phyloP scores from a whole-genome alignment of 1,140 invertebrate genomes.

The Glossosoma conforme region DNA sequence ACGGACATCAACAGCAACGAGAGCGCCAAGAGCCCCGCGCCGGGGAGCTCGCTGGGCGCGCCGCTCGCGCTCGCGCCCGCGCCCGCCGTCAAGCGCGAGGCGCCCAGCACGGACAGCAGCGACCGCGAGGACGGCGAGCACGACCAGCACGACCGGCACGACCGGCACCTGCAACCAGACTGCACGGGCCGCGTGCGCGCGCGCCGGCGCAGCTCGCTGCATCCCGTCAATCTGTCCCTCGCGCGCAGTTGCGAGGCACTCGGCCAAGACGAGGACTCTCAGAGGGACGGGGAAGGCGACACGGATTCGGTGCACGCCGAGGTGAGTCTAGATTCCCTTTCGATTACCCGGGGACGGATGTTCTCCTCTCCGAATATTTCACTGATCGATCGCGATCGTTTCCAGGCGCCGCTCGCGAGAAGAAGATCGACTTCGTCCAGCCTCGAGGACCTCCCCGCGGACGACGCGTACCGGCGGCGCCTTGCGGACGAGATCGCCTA shows the following conservation, averaged over 20 bases:
- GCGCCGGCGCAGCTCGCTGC: constrained; percentile 50
- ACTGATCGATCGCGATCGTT: background rate
- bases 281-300: too few relatives aligned
- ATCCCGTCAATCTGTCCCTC: constrained; percentile 73
- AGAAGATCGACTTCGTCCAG: constrained; percentile 49
- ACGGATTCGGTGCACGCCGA: too few relatives aligned
- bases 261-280: background rate
- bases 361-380: too few relatives aligned
- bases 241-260: constrained; percentile 42
- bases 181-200: constrained; percentile 52
- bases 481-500: constrained; percentile 51
- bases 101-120: constrained; percentile 50
- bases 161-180: too few relatives aligned
- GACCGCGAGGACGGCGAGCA: constrained; percentile 45
- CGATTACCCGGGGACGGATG: too few relatives aligned
- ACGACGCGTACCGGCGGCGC: constrained; percentile 44
- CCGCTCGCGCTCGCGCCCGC: too few relatives aligned
- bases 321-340: too few relatives aligned
- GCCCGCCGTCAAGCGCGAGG: constrained; percentile 49
- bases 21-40: constrained; percentile 53
- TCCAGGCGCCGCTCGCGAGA: constrained; percentile 41
- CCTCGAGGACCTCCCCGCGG: constrained; percentile 46
- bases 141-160: constrained; percentile 46
- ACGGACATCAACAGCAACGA: constrained; percentile 58
- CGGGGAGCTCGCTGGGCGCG: too few relatives aligned